phyloP scores from a whole-genome alignment of 2,888 invertebrate genomes.

The Ceriagrion tenellum region DNA sequence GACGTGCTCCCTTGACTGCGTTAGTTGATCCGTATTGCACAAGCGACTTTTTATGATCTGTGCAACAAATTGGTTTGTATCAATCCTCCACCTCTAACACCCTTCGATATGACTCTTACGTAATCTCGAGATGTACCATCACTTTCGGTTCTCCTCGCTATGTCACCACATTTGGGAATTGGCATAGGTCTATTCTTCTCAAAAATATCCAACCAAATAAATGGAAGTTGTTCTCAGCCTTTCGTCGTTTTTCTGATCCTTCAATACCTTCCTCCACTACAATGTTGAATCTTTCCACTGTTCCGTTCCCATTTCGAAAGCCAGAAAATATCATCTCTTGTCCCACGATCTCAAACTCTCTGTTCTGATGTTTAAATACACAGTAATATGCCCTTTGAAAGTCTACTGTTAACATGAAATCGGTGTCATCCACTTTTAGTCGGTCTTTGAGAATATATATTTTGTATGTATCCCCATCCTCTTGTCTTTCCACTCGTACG shows the following conservation, averaged over 20 bases:
- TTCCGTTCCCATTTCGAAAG: background rate
- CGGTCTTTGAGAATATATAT: background rate
- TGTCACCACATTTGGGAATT: too few relatives aligned
- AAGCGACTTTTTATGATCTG: too few relatives aligned
- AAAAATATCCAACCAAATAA: background rate
- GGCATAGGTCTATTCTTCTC: background rate
- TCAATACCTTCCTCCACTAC: background rate
- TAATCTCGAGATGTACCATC: too few relatives aligned
- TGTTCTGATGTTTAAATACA: too few relatives aligned
- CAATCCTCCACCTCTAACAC: background rate
- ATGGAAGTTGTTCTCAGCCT: background rate
- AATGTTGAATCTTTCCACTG: background rate
- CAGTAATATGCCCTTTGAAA: background rate
- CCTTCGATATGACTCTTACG: too few relatives aligned
- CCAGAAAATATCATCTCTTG: background rate
- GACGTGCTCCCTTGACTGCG: too few relatives aligned
- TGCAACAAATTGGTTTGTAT: too few relatives aligned
- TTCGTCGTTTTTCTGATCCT: background rate
- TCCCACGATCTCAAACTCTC: background rate
- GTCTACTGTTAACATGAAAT: background rate
- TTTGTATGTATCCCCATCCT: background rate
- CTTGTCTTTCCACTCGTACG: background rate
- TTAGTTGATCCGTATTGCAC: too few relatives aligned
- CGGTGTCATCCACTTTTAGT: background rate
- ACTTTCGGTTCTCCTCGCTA: too few relatives aligned